Evolutionary conservation across 2,113 vertebrate species (phyloP), one percentile per base, ranked within the genome.

Genomic region (Amblyornis subalaris): DNA sequence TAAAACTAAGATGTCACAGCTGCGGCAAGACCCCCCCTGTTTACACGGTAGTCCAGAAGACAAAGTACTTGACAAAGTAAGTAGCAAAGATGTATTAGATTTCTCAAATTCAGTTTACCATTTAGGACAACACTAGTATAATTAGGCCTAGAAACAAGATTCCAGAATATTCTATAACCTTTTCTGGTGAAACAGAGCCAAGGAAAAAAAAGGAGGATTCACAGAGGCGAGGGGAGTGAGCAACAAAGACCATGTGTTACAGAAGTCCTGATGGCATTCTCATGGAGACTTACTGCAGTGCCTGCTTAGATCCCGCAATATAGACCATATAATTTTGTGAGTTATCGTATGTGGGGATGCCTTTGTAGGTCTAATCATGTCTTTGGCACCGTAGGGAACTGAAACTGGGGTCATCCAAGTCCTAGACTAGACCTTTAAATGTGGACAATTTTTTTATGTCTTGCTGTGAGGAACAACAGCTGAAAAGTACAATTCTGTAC

Each of bases 171-270:
- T 83, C 33, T 65, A 29, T 53, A 76, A 40, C 20, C 0, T 87
- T 74, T 64, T 60, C 24, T 72, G 28, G 31, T 55, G 23, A 90
- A 76, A 65, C 8, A 55, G 31, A 80, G 6, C 8, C 31, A 33
- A 33, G 31, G 62, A 35, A 69, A 83, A 44, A 82, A 85, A 67
- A 1, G 31, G 26, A 48, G 5, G 14, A 31, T 54, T 65, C 3
- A 2, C 9, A 65, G 42, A 88, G 21, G 11, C 48, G 54, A 10
- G 13, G 5, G 5, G 5, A 48, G 19, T 18, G 40, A 88, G 22
- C 16, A 65, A 44, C 22, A 44, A 44, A 47, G 15, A 33, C 10
- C 26, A 5, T 0, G 0, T n/a, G 16, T 69, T 65, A 5, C 1
- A 45, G 36, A 85, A 76, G 28, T 77, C 33, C 23, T 74, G 60